phyloP scores from a whole-genome alignment of 2,888 invertebrate genomes.

The Escarpia spicata region DNA sequence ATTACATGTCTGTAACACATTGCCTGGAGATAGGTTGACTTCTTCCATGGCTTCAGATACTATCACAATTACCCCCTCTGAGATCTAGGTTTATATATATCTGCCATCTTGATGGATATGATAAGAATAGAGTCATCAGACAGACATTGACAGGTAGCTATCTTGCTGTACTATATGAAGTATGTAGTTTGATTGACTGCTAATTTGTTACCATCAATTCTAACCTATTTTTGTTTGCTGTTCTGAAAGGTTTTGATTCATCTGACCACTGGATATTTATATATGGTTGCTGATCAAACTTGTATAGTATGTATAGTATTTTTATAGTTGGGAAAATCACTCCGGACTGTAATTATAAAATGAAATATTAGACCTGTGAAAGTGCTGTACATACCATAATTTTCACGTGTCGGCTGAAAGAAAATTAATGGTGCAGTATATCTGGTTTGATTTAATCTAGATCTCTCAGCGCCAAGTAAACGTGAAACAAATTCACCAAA shows the following conservation, averaged over 20 bases:
- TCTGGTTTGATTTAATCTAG: neutral
- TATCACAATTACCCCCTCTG: neutral
- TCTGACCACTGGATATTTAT: neutral
- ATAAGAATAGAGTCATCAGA: neutral
- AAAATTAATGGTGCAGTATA: neutral
- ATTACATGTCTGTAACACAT: neutral
- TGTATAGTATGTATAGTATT: neutral
- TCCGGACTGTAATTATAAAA: too few species aligned
- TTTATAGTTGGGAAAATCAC: neutral
- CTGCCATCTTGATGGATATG: neutral
- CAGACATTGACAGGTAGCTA: neutral
- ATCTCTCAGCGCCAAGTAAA: neutral
- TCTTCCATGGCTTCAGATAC: neutral
- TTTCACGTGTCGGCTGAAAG: neutral
- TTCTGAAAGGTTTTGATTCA: neutral
- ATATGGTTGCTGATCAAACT: neutral
- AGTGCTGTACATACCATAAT: neutral
- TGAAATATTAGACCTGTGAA: neutral
- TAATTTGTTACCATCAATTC: neutral
- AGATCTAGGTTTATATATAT: neutral
- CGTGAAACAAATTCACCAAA: neutral
- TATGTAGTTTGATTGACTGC: neutral
- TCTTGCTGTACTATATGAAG: neutral
- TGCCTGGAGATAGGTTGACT: conserved; percentile 7
- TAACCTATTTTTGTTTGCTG: neutral